Conservation (phyloP, 2,888 invertebrate species). For the Polyommatus icarus region DNA sequence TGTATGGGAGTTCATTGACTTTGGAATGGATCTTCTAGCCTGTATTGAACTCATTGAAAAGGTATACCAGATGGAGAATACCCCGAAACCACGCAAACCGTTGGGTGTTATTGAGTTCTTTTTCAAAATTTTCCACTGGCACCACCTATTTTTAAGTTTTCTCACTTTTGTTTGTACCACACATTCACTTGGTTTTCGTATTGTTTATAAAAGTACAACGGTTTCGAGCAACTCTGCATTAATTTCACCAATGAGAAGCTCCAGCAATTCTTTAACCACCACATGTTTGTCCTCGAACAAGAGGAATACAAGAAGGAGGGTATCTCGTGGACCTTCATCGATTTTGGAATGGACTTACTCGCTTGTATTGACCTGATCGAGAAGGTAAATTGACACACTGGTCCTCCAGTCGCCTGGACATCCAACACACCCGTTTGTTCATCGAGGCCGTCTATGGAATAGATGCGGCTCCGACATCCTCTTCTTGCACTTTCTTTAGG, state of each 20-base stretch:
- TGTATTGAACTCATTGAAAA: constrained; percentile 99
- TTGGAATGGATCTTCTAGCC: constrained; percentile 98
- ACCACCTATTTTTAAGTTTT: constrained; percentile 51
- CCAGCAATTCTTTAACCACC: constrained; percentile 99
- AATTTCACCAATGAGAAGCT: constrained; percentile 99
- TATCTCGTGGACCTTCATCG: constrained; percentile 97
- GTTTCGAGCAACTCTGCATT: constrained; percentile 99
- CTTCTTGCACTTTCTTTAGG: constrained; percentile 46
- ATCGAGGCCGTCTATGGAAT: constrained; percentile 48
- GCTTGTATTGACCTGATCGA: constrained; percentile 97
- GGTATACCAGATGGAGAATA: constrained; percentile 82
- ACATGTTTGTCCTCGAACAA: constrained; percentile 99
- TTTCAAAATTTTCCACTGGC: constrained; percentile 50
- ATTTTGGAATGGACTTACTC: constrained; percentile 98
- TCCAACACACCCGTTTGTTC: constrained; percentile 48
- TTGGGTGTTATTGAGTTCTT: constrained; percentile 48
- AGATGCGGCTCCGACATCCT: constrained; percentile 45
- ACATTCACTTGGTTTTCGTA: constrained; percentile 58
- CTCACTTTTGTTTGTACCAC: constrained; percentile 52
- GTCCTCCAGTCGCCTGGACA: constrained; percentile 48
- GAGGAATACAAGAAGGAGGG: constrained; percentile 97
- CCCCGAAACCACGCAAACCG: constrained; percentile 52
- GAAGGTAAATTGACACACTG: constrained; percentile 84
- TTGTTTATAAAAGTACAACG: constrained; percentile 87
- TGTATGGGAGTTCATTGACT: constrained; percentile 99